Base-by-base conservation (phyloP, 2,113 vertebrate genomes). In the Gracilinanus agilis region DNA sequence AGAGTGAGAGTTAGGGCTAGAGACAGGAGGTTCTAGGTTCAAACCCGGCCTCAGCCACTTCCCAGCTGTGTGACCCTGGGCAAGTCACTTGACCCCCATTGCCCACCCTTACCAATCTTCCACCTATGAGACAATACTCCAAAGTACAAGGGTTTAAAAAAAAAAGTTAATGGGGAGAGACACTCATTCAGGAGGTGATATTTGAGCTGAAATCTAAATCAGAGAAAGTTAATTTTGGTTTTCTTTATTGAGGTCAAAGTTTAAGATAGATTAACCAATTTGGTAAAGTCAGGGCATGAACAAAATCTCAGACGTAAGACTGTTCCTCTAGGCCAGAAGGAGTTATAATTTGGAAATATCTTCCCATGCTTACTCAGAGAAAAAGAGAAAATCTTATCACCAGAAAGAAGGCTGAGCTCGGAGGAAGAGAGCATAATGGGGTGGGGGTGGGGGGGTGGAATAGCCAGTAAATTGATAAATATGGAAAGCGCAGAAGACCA, bases 171-270 rank as follows among this genome's bases (percentile, higher is more conserved):
- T 83, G 13, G 61, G 61, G 61, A n/a, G 34, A n/a, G 61, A 75
- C 12, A n/a, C 34, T 75, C 34, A 75, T n/a, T 1, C 4, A n/a
- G 34, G 34, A 34, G 34, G 34, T 75, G 61, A 75, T 75, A 75
- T 75, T 75, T 75, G 1, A 75, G 34, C 13, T 24, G 93, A 29
- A 75, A 3, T 58, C 75, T 56, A 24, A 93, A 91, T 83, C 53
- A 54, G 88, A 88, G 25, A 44, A 44, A 40, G 53, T 89, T 55
- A 0, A 49, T 67, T 53, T 56, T 90, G 55, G 95, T 90, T 24
- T 21, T 88, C 89, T 93, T 44, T 49, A 49, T 3, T 3, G 54
- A 94, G 40, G 56, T 53, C 92, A 95, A 91, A 96, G 21, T 27
- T 93, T 67, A 40, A 44, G 34, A 29, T 90, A 88, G 55, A 61